Conservation (phyloP, 2,888 invertebrate genomes). For the Drosophila rellima region DNA sequence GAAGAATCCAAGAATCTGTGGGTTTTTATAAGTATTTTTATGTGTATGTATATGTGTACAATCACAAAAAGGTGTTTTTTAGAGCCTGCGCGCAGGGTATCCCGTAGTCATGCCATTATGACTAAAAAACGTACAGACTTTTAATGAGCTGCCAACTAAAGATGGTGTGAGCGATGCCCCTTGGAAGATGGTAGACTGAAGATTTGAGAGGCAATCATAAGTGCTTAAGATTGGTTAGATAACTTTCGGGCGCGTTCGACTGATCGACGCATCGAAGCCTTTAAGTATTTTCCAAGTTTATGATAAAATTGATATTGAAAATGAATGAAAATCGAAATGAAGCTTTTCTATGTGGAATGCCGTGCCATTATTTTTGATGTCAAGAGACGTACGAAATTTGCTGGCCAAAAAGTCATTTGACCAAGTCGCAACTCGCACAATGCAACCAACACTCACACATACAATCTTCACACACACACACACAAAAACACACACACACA, state of each 20-base stretch:
- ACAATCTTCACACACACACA: slow-evolving; percentile 20
- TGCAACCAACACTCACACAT: slow-evolving; percentile 45
- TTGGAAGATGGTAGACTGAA: not conserved
- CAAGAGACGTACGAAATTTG: slow-evolving; percentile 42
- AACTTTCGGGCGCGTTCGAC: slow-evolving; percentile 27
- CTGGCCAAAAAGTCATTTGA: slow-evolving; percentile 66
- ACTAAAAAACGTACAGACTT: slow-evolving; percentile 62
- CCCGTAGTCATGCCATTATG: not conserved
- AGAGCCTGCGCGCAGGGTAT: not conserved
- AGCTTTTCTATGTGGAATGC: slow-evolving; percentile 21
- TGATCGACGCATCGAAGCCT: slow-evolving; percentile 22
- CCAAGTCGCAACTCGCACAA: slow-evolving; percentile 63
- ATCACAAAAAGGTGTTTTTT: no score
- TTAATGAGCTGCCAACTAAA: slow-evolving; percentile 64
- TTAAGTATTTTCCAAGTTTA: slow-evolving; percentile 35
- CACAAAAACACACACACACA: slow-evolving; percentile 23
- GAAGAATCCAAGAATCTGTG: no score
- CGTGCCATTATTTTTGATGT: slow-evolving; percentile 49
- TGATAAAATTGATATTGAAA: slow-evolving; percentile 39
- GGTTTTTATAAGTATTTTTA: no score
- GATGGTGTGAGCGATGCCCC: slow-evolving; percentile 42
- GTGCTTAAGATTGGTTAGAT: slow-evolving; percentile 30
- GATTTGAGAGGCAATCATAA: slow-evolving; percentile 44
- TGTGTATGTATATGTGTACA: no score
- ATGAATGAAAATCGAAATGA: slow-evolving; percentile 12